These are phyloP conservation scores for Diplolepis rosae DNA, from an alignment of 2,888 invertebrate species.

Conservation along the genomic window DNA sequence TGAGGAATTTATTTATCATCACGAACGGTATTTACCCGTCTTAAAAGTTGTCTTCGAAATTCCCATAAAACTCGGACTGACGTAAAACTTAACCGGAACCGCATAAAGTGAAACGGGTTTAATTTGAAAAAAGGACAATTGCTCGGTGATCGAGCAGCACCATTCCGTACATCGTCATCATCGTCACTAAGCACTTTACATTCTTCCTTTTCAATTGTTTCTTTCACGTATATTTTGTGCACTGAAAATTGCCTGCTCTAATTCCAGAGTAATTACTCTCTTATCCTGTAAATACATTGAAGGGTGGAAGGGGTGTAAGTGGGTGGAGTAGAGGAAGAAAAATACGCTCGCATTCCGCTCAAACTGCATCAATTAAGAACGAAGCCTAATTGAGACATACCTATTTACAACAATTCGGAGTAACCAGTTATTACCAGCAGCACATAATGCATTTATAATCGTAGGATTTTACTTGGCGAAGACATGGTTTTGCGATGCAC, in stretches of 20 bases:
- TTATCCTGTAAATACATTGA: slow-evolving; percentile 48
- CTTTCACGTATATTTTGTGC: slow-evolving; percentile 61
- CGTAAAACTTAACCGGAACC: slow-evolving; percentile 26
- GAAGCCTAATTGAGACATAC: slow-evolving; percentile 68
- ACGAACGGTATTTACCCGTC: slow-evolving; percentile 9
- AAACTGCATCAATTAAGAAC: slow-evolving; percentile 65
- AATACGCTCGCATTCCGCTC: slow-evolving; percentile 59
- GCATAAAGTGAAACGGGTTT: slow-evolving; percentile 30
- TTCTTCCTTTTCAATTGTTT: slow-evolving; percentile 39
- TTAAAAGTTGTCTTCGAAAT: slow-evolving; percentile 23
- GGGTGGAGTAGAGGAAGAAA: neutral
- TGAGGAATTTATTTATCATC: slow-evolving; percentile 28
- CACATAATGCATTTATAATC: slow-evolving; percentile 26
- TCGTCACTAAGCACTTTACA: slow-evolving; percentile 26
- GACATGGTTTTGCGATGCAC: neutral
- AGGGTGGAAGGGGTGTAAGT: slow-evolving; percentile 29
- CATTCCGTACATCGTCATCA: slow-evolving; percentile 14
- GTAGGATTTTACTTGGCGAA: neutral
- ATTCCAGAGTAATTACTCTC: slow-evolving; percentile 69
- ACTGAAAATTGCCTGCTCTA: slow-evolving; percentile 64
- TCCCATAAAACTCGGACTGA: slow-evolving; percentile 28
- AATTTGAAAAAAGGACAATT: slow-evolving; percentile 22
- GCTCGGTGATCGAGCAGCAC: slow-evolving; percentile 1
- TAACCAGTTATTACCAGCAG: slow-evolving; percentile 22
- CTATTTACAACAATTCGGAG: slow-evolving; percentile 21